phyloP scores from a whole-genome alignment of 2,113 vertebrate genomes.

The Daphoenositta chrysoptera region DNA sequence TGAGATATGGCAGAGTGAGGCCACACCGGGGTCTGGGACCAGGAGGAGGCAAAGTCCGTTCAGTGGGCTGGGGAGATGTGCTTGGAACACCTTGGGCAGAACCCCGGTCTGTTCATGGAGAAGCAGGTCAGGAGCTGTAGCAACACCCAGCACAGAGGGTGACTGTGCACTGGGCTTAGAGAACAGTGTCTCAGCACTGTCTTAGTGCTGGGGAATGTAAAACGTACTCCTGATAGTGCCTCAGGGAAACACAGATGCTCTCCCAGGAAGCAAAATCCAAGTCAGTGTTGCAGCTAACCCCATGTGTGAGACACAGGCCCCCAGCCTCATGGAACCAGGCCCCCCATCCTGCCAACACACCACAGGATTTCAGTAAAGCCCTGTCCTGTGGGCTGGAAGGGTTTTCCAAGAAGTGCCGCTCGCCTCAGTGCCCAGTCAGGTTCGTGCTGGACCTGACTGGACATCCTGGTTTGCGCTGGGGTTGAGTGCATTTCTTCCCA shows the following conservation, averaged over 20 bases:
- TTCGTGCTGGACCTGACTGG: neutral
- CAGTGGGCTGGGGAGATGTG: constrained; percentile 74
- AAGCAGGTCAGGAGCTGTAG: neutral
- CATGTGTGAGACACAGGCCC: accelerated
- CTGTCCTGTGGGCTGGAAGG: no score
- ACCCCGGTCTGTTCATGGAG: constrained; percentile 70
- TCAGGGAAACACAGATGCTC: neutral
- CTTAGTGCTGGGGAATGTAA: neutral
- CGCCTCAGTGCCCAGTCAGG: neutral
- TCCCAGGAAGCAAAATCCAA: neutral
- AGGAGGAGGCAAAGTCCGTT: neutral
- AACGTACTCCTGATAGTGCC: neutral
- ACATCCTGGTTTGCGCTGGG: neutral
- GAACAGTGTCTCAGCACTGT: no score
- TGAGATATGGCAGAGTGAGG: accelerated
- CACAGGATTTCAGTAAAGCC: neutral
- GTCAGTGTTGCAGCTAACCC: neutral
- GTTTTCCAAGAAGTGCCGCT: neutral
- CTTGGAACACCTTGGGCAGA: constrained; percentile 84
- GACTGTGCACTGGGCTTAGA: no score
- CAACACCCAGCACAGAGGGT: neutral
- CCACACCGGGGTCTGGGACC: accelerated
- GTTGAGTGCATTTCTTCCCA: neutral
- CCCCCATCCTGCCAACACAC: neutral
- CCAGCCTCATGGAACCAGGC: neutral